Percentiles rank a stretch among this genome's conserved stretches.
Evolutionary conservation across 2,797 vertebrate genomes (phyloP).

Genomic region (Limnodromus scolopaceus): DNA sequence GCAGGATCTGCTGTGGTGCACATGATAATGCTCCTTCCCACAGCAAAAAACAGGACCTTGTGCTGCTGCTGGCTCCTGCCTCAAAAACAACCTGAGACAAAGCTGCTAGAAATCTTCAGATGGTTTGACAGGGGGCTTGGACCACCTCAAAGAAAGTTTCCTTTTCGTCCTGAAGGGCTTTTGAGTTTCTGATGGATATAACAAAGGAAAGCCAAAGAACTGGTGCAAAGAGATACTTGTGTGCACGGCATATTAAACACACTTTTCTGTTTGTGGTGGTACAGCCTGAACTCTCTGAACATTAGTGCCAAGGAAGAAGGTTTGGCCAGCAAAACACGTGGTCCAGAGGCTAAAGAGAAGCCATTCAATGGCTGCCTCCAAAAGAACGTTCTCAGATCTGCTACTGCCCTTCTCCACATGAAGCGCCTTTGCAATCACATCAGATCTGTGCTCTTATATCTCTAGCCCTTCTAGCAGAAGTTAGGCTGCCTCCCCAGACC

Average conservation of each 20-base stretch:
- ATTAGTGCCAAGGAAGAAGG: constrained; percentile 68
- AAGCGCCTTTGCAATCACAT: background rate
- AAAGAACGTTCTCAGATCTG: constrained; percentile 47
- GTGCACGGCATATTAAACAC: constrained; percentile 53
- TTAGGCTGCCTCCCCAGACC: background rate
- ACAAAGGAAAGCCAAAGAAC: constrained; percentile 55
- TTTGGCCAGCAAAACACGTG: constrained; percentile 78
- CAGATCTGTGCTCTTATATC: background rate
- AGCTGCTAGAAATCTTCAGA: constrained; percentile 72
- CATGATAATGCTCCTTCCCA: constrained; percentile 62
- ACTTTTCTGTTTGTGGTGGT: constrained; percentile 66
- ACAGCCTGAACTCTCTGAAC: constrained; percentile 70
- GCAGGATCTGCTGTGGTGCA: constrained; percentile 45
- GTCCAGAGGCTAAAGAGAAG: constrained; percentile 65
- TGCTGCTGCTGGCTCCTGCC: constrained; percentile 47
- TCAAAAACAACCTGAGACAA: constrained; percentile 76
- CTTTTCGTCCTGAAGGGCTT: constrained; percentile 51
- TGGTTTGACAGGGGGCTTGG: constrained; percentile 49
- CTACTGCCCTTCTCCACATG: background rate
- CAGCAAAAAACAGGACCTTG: constrained; percentile 53
- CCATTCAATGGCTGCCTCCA: constrained; percentile 23
- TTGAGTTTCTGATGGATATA: constrained; percentile 48
- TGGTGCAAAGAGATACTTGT: constrained; percentile 34
- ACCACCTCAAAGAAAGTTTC: constrained; percentile 70
- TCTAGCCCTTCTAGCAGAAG: background rate